Evolutionary conservation across 2,888 invertebrate genomes (phyloP).

Genomic region (Oxytorus armatus): DNA sequence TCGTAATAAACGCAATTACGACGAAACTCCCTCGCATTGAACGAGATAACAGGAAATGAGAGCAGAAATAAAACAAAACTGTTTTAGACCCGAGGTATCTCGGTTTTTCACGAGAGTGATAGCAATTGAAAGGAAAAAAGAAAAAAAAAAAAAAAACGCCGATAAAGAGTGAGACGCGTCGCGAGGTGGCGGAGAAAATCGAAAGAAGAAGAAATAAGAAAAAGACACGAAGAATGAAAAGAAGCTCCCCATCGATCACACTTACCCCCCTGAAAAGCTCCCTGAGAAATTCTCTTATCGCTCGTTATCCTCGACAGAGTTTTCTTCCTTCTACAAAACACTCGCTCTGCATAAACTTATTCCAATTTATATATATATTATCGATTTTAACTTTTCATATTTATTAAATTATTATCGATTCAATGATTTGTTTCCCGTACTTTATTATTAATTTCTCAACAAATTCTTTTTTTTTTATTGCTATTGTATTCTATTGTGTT

Average conservation of each 20-base stretch:
- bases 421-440: too few species aligned
- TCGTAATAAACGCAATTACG: not conserved
- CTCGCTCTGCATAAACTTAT: too few species aligned
- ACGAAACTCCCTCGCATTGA: constrained; percentile 13
- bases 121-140: not conserved
- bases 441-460: too few species aligned
- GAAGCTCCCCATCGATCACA: constrained; percentile 49
- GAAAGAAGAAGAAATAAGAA: constrained; percentile 3
- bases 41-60: not conserved
- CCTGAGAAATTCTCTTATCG: constrained; percentile 39
- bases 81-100: not conserved
- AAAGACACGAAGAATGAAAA: not conserved
- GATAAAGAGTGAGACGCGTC: not conserved
- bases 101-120: constrained; percentile 20
- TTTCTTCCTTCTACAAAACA: constrained; percentile 4
- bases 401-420: not conserved
- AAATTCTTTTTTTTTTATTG: too few species aligned
- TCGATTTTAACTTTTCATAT: not conserved
- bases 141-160: constrained; percentile 1
- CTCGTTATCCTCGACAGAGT: constrained; percentile 35
- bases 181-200: not conserved
- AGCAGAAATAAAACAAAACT: not conserved
- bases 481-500: too few species aligned
- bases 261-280: constrained; percentile 55
- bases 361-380: constrained; percentile 1